Evolutionary conservation across 2,113 vertebrate genomes (phyloP).

Genomic region (Gambusia holbrooki): DNA sequence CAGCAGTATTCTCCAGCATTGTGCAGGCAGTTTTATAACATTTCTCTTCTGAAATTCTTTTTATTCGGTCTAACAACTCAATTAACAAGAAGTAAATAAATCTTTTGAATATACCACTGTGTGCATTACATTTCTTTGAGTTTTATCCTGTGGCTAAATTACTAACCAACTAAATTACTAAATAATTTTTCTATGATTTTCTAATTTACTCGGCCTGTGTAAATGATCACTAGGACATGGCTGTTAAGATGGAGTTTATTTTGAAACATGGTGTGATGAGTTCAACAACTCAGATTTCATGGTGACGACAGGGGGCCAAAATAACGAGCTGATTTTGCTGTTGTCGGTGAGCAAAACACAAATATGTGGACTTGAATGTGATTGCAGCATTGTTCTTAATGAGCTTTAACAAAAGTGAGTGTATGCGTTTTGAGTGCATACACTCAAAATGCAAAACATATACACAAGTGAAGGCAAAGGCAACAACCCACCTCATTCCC

Average conservation of each 20-base stretch:
- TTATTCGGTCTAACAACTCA: too few species aligned
- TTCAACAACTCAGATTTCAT: background rate
- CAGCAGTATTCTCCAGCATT: too few species aligned
- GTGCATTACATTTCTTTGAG: too few species aligned
- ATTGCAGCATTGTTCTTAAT: constrained; percentile 48
- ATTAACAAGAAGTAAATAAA: too few species aligned
- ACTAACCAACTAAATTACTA: background rate
- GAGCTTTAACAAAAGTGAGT: constrained; percentile 20
- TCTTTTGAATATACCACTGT: too few species aligned
- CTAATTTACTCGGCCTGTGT: background rate
- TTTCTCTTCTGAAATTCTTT: too few species aligned
- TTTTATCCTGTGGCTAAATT: too few species aligned
- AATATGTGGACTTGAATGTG: constrained; percentile 12
- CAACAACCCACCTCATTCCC: constrained; percentile 10
- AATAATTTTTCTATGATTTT: too few species aligned
- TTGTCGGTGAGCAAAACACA: constrained; percentile 8
- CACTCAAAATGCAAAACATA: constrained; percentile 7
- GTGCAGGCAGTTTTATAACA: too few species aligned
- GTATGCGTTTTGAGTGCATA: background rate
- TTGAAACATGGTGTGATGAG: background rate
- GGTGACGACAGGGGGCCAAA: background rate
- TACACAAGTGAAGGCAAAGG: constrained; percentile 5
- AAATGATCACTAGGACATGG: background rate
- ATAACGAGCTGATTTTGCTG: background rate
- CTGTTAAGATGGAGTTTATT: constrained; percentile 5